A percentile compares a stretch with the other conserved stretches of the same genome.
Conservation (phyloP, 1,140 invertebrate genomes). For the Brachionus sp. region DNA sequence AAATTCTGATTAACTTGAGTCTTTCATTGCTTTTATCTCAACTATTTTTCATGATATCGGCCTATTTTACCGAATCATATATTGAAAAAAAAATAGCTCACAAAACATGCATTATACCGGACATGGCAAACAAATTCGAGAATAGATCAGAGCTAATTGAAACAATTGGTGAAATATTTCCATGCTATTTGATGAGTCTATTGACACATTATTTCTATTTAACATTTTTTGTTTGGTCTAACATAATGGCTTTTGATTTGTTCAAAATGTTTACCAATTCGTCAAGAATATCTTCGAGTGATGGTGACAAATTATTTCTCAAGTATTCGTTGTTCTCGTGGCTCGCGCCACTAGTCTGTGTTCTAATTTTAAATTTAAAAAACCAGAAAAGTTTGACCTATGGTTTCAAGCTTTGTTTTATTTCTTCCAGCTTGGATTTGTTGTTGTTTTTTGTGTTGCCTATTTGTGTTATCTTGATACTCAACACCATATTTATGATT, state of each 20-base stretch:
- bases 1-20: background rate
- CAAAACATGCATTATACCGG: background rate
- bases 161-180: background rate
- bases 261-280: conserved; percentile 6
- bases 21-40: conserved; percentile 5
- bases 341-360: background rate
- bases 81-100: background rate
- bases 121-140: background rate
- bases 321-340: background rate
- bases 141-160: background rate
- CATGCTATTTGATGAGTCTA: background rate
- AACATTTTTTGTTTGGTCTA: background rate
- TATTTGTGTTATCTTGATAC: background rate
- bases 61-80: background rate
- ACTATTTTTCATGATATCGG: background rate
- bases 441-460: background rate
- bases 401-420: conserved; percentile 1
- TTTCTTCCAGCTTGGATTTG: background rate
- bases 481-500: background rate
- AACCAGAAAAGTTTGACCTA: conserved; percentile 11
- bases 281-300: background rate
- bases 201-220: conserved; percentile 12
- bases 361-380: background rate
- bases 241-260: background rate
- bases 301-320: background rate